A percentile compares a stretch with the other conserved stretches of the same genome.
Conservation (phyloP, 2,113 vertebrate genomes). For the Tretioscincus oriximinensis region DNA sequence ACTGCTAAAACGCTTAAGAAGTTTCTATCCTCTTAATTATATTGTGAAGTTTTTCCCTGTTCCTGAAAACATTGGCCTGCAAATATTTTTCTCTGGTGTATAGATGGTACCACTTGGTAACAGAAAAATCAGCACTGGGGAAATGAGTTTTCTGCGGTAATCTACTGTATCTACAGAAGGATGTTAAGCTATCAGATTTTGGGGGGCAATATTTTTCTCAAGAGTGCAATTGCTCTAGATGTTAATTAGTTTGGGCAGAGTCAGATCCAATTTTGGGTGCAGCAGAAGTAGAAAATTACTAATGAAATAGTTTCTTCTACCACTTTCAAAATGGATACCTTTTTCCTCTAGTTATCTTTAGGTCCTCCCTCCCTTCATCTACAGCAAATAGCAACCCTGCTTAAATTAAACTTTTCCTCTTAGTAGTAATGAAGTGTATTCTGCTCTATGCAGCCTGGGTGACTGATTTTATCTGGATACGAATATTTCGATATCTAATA, state of each 20-base stretch:
- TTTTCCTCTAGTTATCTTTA: background rate
- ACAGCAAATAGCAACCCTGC: background rate
- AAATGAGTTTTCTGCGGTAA: background rate
- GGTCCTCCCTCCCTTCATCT: background rate
- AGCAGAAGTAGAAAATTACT: background rate
- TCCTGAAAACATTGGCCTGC: background rate
- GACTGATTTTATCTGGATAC: background rate
- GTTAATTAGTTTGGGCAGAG: background rate
- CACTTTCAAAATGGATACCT: too few relatives aligned
- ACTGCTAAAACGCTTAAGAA: too few relatives aligned
- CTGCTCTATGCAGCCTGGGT: background rate
- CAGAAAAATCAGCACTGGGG: background rate
- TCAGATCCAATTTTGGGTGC: background rate
- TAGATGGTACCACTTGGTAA: background rate
- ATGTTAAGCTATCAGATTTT: background rate
- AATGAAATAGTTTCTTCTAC: background rate
- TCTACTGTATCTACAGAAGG: background rate
- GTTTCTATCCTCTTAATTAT: background rate
- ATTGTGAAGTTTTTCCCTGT: background rate
- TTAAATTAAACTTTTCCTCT: background rate
- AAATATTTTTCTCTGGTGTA: background rate
- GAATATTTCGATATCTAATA: background rate
- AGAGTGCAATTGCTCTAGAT: background rate
- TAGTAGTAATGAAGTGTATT: background rate
- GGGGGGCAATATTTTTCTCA: background rate